Evolutionary conservation across 2,888 invertebrate genomes (phyloP), one percentile per base, ranked within the genome.

Genomic region (Agrilus cyanescens): DNA sequence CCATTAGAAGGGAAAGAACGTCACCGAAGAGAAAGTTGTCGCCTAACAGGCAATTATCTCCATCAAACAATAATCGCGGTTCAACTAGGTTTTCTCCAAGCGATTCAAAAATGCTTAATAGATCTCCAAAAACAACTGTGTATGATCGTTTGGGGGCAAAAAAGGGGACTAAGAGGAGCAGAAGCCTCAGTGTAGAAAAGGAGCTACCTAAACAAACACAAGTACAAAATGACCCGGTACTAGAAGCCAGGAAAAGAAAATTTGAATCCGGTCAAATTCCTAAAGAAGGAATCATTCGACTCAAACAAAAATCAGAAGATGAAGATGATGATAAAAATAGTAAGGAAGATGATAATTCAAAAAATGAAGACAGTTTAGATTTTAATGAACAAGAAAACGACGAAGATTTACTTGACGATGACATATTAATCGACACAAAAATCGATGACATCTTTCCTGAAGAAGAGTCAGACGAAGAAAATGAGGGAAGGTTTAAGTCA

Each of bases 201-300:
- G 56, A 55, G 14, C 47, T 10, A 25, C 44, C 10, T 33, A 44
- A 32, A 20, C 14, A 33, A 37, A 40, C 10, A 14, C 34, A 45
- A 16, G 43, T 38, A n/a, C 25, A 43, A 16, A 34, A 38, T 13
- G 45, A 74, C 57, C 69, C 71, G 1, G 55, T 74, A 25, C 55
- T 74, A 37, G 73, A 72, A 49, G 74, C 74, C 0, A 59, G 75
- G 14, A 65, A 66, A 44, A 62, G 60, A 32, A 75, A 75, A 52
- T 74, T 75, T 55, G 72, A 75, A 55, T 61, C 63, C 4, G 67
- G 65, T 18, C 66, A 72, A 25, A 67, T 67, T 48, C 61, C 65
- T 12, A 58, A 65, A 31, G 67, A 66, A 49, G 71, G 70, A 2
- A 70, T 73, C 46, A 73, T 74, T 38, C 63, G 71, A 32, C 64